phyloP scores from a whole-genome alignment of 2,113 vertebrate genomes.

The Panurus biarmicus region DNA sequence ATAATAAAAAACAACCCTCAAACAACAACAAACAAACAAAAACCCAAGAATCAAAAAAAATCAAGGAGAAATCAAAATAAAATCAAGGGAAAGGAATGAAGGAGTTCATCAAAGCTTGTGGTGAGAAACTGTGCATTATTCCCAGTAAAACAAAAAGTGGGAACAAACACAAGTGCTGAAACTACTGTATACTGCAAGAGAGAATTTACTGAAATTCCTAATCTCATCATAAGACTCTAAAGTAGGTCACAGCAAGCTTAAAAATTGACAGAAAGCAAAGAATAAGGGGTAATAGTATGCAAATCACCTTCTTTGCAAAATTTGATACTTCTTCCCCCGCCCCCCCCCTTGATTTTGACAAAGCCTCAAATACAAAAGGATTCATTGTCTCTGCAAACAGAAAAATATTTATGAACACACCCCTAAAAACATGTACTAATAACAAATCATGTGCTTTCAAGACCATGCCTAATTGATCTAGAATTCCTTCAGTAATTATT shows the following conservation, averaged over 20 bases:
- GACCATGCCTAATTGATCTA: neutral
- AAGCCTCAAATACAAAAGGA: neutral
- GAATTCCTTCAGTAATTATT: neutral
- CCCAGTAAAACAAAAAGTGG: conserved; percentile 24
- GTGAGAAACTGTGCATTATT: neutral
- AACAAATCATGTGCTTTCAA: neutral
- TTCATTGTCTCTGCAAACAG: neutral
- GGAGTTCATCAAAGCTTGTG: neutral
- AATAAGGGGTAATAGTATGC: conserved; percentile 35
- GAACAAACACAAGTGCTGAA: neutral
- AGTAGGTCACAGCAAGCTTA: conserved; percentile 71
- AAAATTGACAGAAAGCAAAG: conserved; percentile 52
- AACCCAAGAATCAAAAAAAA: neutral
- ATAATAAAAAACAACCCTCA: neutral
- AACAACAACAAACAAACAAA: neutral
- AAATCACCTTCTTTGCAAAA: conserved; percentile 40
- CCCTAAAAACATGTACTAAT: neutral
- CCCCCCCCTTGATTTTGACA: neutral
- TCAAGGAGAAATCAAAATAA: neutral
- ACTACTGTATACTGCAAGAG: neutral
- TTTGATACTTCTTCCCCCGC: neutral
- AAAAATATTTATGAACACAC: neutral
- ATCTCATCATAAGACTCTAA: conserved; percentile 54
- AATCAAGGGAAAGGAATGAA: neutral
- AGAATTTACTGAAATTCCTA: conserved; percentile 42